Base-by-base conservation (phyloP, 2,113 vertebrate genomes). In the Malurus alboscapulatus region DNA sequence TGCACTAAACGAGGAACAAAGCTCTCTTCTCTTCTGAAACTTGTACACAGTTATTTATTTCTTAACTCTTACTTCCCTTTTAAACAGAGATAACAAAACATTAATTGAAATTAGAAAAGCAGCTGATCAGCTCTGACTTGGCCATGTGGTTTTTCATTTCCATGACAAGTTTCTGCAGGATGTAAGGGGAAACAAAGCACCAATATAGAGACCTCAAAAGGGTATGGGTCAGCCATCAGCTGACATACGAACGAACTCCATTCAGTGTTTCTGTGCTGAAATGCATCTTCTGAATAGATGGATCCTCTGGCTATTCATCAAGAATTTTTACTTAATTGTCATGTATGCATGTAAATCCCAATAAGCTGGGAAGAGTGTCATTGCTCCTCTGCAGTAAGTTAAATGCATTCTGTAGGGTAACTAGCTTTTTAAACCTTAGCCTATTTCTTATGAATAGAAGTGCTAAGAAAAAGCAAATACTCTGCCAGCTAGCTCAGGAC, bases 61-160 rank as follows among this genome's bases (percentile, higher is more conserved):
- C 67, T 88, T 83, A 58, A 50, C 12, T 45, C 27, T 77, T 76
- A 14, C 25, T 83, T 71, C 32, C 44, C 7, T 80, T 82, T 83
- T 76, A 88, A 61, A 63, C 26, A 58, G 21, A 9, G 19, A 32
- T 38, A 92, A 96, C 67, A 96, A 85, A 77, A 58, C 22, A 5
- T 77, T 38, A 57, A 93, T 95, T 96, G 85, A 96, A 90, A 38
- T 71, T 47, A 21, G 26, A 88, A 83, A 80, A 90, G 63, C 95
- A 94, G 90, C 85, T 96, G 95, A 94, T 78, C 32, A 0, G 18
- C 29, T 63, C 47, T 83, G 78, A 47, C 17, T 15, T 21, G 8
- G 27, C 18, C 50, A 4, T 25, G 38, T 29, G 32, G 10, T 34
- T 88, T 87, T 76, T 22, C 16, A 9, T 11, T 79, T 83, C 63